phyloP scores from a whole-genome alignment of 2,888 invertebrate genomes.

The Taenaris catops region DNA sequence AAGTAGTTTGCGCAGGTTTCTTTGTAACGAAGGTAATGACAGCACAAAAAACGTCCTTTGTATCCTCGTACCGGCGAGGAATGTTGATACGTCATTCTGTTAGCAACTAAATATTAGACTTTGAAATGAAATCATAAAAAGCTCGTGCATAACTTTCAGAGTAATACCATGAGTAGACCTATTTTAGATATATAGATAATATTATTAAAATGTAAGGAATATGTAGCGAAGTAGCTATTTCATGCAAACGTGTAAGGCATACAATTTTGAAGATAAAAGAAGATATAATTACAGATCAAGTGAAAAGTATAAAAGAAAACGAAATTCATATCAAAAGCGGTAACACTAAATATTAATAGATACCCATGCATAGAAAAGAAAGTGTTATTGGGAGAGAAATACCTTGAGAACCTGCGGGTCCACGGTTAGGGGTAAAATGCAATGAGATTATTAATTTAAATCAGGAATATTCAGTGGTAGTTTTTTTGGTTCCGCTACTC shows the following conservation, averaged over 20 bases:
- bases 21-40: constrained; percentile 2
- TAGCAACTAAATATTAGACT: constrained; percentile 12
- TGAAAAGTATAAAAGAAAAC: constrained; percentile 16
- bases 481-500: constrained; percentile 48
- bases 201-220: constrained; percentile 10
- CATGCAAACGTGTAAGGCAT: constrained; percentile 22
- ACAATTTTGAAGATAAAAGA: constrained; percentile 11
- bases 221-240: constrained; percentile 19
- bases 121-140: constrained; percentile 14
- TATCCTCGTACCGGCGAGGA: constrained; percentile 5
- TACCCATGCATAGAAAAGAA: constrained; percentile 69
- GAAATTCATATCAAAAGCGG: constrained; percentile 34
- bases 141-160: constrained; percentile 18
- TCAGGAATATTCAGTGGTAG: constrained; percentile 56
- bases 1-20: background rate
- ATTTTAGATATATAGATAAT: constrained; percentile 3
- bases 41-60: background rate
- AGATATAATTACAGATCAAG: constrained; percentile 4
- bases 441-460: constrained; percentile 71
- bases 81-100: constrained; percentile 3
- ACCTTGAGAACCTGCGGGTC: constrained; percentile 82
- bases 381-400: constrained; percentile 75
- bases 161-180: constrained; percentile 1
- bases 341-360: constrained; percentile 30
- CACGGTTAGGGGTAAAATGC: constrained; percentile 75